A percentile compares a stretch with the other conserved stretches of the same genome.
Conservation (phyloP, 2,797 vertebrate species). For the Dromococcyx pavoninus region DNA sequence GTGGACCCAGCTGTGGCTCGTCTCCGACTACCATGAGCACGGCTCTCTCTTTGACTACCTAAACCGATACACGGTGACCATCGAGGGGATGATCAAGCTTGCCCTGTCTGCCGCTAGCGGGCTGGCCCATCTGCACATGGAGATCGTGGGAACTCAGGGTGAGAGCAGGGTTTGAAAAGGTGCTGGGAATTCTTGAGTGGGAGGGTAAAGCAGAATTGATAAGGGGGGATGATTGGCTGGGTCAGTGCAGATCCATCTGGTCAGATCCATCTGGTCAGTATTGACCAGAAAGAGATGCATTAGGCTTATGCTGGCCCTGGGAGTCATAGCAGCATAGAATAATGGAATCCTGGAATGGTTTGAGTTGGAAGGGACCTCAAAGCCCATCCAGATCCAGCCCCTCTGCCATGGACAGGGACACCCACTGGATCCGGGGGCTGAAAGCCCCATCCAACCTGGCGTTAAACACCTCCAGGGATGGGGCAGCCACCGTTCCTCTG, state of each 20-base stretch:
- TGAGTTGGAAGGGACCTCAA: too few species aligned
- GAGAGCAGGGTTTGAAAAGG: constrained; percentile 13
- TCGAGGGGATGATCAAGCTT: constrained; percentile 98
- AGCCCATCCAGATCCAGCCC: too few species aligned
- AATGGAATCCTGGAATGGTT: too few species aligned
- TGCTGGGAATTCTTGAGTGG: neutral
- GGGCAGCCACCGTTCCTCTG: too few species aligned
- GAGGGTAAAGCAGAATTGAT: neutral
- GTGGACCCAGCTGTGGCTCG: constrained; percentile 97
- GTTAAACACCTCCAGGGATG: too few species aligned
- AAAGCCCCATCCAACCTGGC: too few species aligned
- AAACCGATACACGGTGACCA: constrained; percentile 94
- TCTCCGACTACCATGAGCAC: constrained; percentile 97
- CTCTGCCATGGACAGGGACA: too few species aligned
- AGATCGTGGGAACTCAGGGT: constrained; percentile 99
- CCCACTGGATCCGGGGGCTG: too few species aligned
- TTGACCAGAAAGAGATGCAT: neutral
- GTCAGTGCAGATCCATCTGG: neutral
- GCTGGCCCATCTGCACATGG: constrained; percentile 97
- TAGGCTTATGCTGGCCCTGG: neutral
- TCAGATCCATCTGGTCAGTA: neutral
- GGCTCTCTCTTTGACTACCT: constrained; percentile 98
- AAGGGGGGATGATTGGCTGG: neutral
- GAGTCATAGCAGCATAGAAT: neutral
- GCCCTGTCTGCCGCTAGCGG: constrained; percentile 94